These are phyloP conservation scores for Aphaenogaster rudis DNA, from an alignment of 1,140 invertebrate genomes.

Conservation along the genomic window DNA sequence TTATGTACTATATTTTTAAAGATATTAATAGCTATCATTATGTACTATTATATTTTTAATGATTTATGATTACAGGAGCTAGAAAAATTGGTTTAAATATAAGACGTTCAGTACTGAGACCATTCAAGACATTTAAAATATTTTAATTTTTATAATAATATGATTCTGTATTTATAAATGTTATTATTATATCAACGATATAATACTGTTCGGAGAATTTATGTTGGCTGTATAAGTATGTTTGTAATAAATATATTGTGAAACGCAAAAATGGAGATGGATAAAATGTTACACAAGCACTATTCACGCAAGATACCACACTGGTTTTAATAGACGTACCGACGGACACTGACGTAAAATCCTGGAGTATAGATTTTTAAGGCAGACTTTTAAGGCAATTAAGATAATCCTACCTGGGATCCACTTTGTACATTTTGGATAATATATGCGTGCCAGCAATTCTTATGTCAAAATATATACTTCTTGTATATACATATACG, in stretches of 20 bases:
- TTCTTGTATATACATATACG: background rate
- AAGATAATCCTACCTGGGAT: slow-evolving; percentile 99
- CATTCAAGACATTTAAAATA: too few relatives aligned
- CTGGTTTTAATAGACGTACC: slow-evolving; percentile 95
- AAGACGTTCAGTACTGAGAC: too few relatives aligned
- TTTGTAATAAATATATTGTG: background rate
- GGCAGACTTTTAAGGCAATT: slow-evolving; percentile 96
- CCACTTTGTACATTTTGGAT: slow-evolving; percentile 97
- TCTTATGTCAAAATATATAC: background rate
- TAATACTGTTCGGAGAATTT: background rate
- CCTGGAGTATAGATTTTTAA: slow-evolving; percentile 92
- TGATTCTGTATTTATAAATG: background rate
- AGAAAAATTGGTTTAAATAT: too few relatives aligned
- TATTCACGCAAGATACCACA: slow-evolving; percentile 94
- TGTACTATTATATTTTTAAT: too few relatives aligned
- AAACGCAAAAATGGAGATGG: slow-evolving; percentile 87
- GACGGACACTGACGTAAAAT: slow-evolving; percentile 95
- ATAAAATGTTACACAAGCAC: slow-evolving; percentile 92
- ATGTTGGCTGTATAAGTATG: background rate
- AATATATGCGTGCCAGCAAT: slow-evolving; percentile 22
- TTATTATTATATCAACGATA: background rate
- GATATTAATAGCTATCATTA: too few relatives aligned
- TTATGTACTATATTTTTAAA: too few relatives aligned
- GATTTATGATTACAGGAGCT: too few relatives aligned
- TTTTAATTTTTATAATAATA: background rate